Base-by-base conservation (phyloP, 64 coral and sea anemone species). In the Pocillopora verrucosa region DNA sequence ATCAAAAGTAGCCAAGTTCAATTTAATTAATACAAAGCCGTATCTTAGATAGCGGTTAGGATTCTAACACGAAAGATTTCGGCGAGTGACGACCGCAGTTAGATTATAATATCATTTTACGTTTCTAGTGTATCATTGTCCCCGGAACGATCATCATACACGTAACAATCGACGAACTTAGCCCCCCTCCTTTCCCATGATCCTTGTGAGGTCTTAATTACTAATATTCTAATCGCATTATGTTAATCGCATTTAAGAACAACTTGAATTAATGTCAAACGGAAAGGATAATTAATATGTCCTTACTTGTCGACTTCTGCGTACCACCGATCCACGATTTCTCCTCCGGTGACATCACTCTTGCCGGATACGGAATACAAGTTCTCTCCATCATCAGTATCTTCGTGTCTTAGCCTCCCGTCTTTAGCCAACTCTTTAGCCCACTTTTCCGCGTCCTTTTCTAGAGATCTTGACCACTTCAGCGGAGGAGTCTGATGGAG, bases 361-460 rank as follows among this genome's bases (percentile, higher is more conserved):
- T 89, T 89, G 0, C 92, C 92, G n/a, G 86, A 56, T 7, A 89
- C 35, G 20, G 86, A 70, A 22, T 93, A 89, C 19, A 94, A 24
- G 19, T 90, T 94, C 68, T 94, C 93, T 36, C 93, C 93, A 65
- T 91, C 89, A 51, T 87, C 84, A 25, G 69, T 94, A 16, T 87
- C 89, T 4, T 65, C 91, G 37, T 95, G 94, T 65, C 88, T 88
- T 6, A 99, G 83, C 37, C 51, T 61, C 2, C 84, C 92, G 13
- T 92, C 88, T 37, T 95, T 90, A 13, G 96, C 93, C 24, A 95
- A 80, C 75, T 95, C 90, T 79, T 95, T 63, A 37, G 97, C 97
- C 97, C 97, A 99, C 56, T 79, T 92, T 56, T 99, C 92, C 9
- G 97, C 97, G 56, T 93, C 93, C 60, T 84, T 95, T 10, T 94